Conservation (phyloP, 2,797 vertebrate species). For the Poeciliopsis gracilis region DNA sequence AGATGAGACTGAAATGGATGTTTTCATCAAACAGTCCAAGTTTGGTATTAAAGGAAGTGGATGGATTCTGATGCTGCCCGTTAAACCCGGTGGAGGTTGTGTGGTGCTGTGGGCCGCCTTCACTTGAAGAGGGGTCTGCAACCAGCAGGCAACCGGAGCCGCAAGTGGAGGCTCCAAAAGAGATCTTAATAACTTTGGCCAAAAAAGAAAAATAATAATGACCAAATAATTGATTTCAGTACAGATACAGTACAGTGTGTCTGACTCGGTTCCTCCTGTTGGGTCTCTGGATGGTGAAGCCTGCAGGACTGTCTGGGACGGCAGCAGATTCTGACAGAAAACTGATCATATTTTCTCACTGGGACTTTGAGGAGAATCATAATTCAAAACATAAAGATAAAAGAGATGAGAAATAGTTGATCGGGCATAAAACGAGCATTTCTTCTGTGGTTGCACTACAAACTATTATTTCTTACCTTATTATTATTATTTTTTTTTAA, state of each 20-base stretch:
- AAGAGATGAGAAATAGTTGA: not conserved
- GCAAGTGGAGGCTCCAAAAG: not conserved
- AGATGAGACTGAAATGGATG: not conserved
- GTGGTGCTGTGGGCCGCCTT: not conserved
- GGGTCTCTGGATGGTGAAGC: not conserved
- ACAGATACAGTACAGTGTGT: not conserved
- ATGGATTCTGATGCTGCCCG: not conserved
- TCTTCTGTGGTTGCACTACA: not conserved
- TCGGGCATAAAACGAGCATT: not conserved
- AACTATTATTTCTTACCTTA: not conserved
- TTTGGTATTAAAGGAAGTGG: not conserved
- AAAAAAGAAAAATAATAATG: not conserved
- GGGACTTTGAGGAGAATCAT: not conserved
- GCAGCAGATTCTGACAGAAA: not conserved
- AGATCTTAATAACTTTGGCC: too few species aligned
- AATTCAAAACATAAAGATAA: not conserved
- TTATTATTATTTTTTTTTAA: too few species aligned
- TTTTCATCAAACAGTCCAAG: not conserved
- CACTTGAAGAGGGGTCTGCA: not conserved
- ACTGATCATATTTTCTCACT: not conserved
- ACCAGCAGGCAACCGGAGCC: too few species aligned
- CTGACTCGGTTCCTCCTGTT: not conserved
- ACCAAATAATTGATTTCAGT: not conserved
- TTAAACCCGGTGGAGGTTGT: not conserved
- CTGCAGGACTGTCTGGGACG: not conserved